Conservation (phyloP, 92 coral and sea anemone genomes). For the Zoanthus solanderi region DNA sequence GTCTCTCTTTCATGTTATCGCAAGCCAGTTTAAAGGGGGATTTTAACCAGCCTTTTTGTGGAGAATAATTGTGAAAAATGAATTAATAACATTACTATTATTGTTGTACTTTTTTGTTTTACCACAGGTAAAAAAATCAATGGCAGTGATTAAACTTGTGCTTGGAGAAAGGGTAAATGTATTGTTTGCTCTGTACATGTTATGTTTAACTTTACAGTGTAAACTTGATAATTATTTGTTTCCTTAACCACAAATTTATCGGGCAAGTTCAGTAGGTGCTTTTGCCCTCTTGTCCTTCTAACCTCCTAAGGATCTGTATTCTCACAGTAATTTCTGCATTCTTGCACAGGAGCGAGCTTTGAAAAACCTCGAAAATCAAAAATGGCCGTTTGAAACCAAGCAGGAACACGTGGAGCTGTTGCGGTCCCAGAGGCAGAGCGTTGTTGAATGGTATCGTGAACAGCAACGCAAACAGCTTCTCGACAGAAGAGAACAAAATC, state of each 20-base stretch:
- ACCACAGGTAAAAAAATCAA: conserved; percentile 89
- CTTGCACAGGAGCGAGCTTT: conserved; percentile 74
- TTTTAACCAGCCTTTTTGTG: too few species aligned
- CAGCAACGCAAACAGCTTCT: conserved; percentile 30
- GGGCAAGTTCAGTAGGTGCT: too few species aligned
- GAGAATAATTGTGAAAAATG: neutral
- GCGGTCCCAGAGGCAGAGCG: conserved; percentile 32
- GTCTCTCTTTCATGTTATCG: too few species aligned
- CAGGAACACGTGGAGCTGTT: conserved; percentile 22
- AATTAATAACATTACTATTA: too few species aligned
- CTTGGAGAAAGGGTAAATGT: conserved; percentile 86
- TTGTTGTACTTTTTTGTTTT: too few species aligned
- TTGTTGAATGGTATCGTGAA: conserved; percentile 33
- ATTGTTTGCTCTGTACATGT: neutral
- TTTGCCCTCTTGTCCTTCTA: too few species aligned
- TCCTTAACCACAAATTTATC: neutral
- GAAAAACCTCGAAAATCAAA: conserved; percentile 69
- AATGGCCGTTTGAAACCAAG: conserved; percentile 76
- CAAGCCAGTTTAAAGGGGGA: too few species aligned
- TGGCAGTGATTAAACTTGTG: conserved; percentile 90
- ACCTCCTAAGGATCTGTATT: too few species aligned
- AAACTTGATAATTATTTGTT: neutral
- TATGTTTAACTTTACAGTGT: neutral
- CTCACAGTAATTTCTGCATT: neutral
- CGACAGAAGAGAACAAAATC: conserved; percentile 22